Conservation (phyloP, 2,888 invertebrate species). For the Sminthurinus aureus region DNA sequence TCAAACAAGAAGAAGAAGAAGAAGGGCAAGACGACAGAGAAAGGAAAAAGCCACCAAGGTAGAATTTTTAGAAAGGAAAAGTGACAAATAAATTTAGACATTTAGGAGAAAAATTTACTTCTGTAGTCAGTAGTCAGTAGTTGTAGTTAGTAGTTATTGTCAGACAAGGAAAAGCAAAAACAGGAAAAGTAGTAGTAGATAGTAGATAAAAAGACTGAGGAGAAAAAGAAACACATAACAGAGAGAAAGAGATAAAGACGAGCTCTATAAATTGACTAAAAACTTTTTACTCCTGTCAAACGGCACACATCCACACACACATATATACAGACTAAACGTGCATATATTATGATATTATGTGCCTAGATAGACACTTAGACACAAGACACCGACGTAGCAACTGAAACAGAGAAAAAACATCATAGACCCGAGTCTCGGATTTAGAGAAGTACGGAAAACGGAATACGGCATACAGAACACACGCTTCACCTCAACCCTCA, state of each 20-base stretch:
- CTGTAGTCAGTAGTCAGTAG: too few relatives aligned
- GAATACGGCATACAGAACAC: neutral
- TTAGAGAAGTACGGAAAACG: too few relatives aligned
- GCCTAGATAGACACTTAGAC: too few relatives aligned
- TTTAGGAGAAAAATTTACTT: neutral
- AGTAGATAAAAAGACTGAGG: neutral
- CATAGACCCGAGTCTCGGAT: too few relatives aligned
- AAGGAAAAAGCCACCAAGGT: neutral
- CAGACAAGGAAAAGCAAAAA: neutral
- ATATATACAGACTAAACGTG: neutral
- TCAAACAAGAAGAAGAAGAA: too few relatives aligned
- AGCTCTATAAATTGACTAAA: conserved; percentile 12
- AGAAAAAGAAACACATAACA: neutral
- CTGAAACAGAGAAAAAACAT: too few relatives aligned
- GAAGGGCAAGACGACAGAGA: too few relatives aligned
- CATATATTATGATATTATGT: too few relatives aligned
- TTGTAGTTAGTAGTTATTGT: neutral
- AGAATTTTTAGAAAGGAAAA: neutral
- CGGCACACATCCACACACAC: neutral
- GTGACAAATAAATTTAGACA: neutral
- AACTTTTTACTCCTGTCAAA: neutral
- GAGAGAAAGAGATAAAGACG: neutral
- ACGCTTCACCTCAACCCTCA: conserved; percentile 5
- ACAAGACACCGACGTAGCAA: neutral
- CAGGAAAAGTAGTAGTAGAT: neutral